These are phyloP conservation scores for Bovichtus diacanthus DNA, from an alignment of 2,797 vertebrate genomes.

Conservation along the genomic window DNA sequence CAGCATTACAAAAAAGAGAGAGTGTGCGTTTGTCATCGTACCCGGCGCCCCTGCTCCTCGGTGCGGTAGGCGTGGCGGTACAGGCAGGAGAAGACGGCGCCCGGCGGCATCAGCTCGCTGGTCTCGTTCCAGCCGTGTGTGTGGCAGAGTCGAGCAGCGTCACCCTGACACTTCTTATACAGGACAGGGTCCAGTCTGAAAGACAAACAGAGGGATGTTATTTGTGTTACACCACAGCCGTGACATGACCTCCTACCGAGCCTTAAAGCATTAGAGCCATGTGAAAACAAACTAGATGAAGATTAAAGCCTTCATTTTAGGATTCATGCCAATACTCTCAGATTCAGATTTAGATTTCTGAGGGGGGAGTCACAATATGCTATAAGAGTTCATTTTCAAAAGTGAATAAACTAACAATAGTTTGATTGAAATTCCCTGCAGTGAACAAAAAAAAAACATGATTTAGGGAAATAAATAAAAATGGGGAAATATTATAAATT, in stretches of 20 bases:
- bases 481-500: no score
- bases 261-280: neutral
- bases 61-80: constrained; percentile 97
- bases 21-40: constrained; percentile 52
- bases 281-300: neutral
- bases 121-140: constrained; percentile 97
- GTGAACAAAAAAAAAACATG: neutral
- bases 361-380: neutral
- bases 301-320: neutral
- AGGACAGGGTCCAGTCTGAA: constrained; percentile 92
- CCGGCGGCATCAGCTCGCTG: constrained; percentile 93
- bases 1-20: neutral
- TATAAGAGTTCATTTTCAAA: neutral
- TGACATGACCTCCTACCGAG: neutral
- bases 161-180: constrained; percentile 96
- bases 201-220: neutral
- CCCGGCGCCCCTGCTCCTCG: constrained; percentile 95
- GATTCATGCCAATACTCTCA: neutral
- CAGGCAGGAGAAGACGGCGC: constrained; percentile 95
- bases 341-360: neutral
- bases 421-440: no score
- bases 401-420: neutral
- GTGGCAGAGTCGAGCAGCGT: constrained; percentile 95
- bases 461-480: neutral
- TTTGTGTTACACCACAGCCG: neutral